Conservation (phyloP, 2,113 vertebrate genomes). For the Chaetodon trifascialis region DNA sequence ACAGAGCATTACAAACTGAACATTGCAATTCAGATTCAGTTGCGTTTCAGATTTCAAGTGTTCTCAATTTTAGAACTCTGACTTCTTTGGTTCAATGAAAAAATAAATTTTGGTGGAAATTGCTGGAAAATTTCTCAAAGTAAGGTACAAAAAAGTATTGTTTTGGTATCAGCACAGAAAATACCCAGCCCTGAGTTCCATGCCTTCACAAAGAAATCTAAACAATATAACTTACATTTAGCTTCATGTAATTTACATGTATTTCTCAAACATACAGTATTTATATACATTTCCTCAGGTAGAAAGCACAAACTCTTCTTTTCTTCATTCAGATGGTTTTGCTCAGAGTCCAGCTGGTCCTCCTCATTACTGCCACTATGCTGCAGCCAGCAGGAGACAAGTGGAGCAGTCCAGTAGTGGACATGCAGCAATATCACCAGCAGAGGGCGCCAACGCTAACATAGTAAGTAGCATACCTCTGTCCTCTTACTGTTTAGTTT, state of each 20-base stretch:
- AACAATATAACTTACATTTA: background rate
- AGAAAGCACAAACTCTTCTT: conserved; percentile 10
- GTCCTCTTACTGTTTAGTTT: background rate
- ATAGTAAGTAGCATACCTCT: conserved; percentile 60
- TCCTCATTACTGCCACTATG: conserved; percentile 43
- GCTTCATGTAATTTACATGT: background rate
- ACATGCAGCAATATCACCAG: conserved; percentile 53
- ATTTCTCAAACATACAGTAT: background rate
- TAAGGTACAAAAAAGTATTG: background rate
- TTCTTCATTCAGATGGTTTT: conserved; percentile 69
- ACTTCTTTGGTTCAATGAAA: background rate
- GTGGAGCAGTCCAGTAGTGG: conserved; percentile 52
- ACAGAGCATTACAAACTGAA: too few species aligned
- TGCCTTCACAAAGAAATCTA: background rate
- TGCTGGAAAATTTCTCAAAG: background rate
- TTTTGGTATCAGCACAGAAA: background rate
- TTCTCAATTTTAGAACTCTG: background rate
- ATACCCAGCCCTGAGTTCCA: too few species aligned
- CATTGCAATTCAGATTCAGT: too few species aligned
- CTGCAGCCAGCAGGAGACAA: conserved; percentile 49
- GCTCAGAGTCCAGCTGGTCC: conserved; percentile 38
- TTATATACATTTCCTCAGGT: background rate
- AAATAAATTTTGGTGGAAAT: background rate
- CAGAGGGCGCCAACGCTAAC: conserved; percentile 62
- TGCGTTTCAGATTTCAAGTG: background rate